Conservation (phyloP, 2,113 vertebrate genomes). For the Salvelinus sp. region DNA sequence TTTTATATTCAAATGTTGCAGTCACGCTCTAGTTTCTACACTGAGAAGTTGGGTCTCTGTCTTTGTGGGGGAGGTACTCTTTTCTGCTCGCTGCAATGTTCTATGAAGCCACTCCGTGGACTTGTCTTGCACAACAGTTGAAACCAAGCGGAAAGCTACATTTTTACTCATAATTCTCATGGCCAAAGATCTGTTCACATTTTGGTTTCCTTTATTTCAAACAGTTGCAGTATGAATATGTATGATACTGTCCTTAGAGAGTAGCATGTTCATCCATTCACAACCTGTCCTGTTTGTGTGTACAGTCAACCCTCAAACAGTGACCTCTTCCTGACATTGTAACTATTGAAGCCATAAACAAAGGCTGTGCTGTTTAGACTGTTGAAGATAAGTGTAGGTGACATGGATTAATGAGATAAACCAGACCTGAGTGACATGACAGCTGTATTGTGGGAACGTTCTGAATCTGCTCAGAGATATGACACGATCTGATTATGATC, state of each 20-base stretch:
- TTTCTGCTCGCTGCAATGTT: constrained; percentile 32
- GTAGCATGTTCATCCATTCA: not conserved
- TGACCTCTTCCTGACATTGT: constrained; percentile 17
- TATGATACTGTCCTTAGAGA: no score
- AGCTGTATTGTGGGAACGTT: constrained; percentile 7
- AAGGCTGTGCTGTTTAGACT: not conserved
- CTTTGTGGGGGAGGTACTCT: constrained; percentile 38
- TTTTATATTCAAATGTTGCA: constrained; percentile 79
- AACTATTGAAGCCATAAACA: not conserved
- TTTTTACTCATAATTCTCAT: constrained; percentile 1
- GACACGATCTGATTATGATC: constrained; percentile 27
- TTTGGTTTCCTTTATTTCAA: not conserved
- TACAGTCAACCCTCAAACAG: not conserved
- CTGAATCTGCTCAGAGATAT: not conserved
- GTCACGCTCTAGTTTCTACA: constrained; percentile 73
- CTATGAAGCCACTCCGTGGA: constrained; percentile 41
- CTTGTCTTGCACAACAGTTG: constrained; percentile 22
- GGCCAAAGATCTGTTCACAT: constrained; percentile 3
- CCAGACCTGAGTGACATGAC: constrained; percentile 7
- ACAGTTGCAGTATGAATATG: no score
- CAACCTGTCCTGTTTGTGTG: not conserved
- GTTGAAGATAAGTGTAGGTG: constrained; percentile 14
- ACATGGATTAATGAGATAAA: constrained; percentile 16
- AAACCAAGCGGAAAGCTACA: constrained; percentile 5
- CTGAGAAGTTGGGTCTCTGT: constrained; percentile 63